Evolutionary conservation across 2,888 invertebrate species (phyloP).

Genomic region (Sinohyriopsis cumingii): DNA sequence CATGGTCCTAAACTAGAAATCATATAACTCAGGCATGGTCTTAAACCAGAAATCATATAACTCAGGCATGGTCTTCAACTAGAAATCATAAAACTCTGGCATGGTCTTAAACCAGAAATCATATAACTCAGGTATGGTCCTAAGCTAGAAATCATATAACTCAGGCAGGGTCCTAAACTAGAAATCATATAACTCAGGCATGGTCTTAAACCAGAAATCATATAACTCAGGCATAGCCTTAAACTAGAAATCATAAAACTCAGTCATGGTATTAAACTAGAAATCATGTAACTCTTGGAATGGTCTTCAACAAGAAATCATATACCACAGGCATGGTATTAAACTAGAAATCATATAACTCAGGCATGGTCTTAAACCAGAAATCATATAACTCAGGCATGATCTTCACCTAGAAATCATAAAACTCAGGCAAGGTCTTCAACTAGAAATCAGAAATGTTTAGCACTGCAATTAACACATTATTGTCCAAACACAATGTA

Average conservation of each 20-base stretch:
- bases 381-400: constrained; percentile 81
- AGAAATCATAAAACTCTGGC: too few species aligned
- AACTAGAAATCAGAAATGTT: constrained; percentile 2
- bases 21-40: too few species aligned
- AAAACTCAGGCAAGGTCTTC: constrained; percentile 77
- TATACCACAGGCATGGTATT: constrained; percentile 79
- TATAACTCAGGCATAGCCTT: constrained; percentile 79
- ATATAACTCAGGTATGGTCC: constrained; percentile 78
- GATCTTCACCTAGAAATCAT: constrained; percentile 75
- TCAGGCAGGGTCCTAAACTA: constrained; percentile 75
- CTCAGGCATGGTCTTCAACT: too few species aligned
- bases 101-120: too few species aligned
- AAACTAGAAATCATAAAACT: constrained; percentile 79
- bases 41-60: too few species aligned
- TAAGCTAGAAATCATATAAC: constrained; percentile 78
- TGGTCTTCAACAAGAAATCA: constrained; percentile 74
- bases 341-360: constrained; percentile 79
- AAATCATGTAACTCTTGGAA: constrained; percentile 83
- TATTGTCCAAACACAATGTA: background rate
- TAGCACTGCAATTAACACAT: background rate
- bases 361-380: constrained; percentile 73
- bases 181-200: constrained; percentile 81
- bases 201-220: constrained; percentile 74
- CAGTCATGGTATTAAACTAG: constrained; percentile 73
- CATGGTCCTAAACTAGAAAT: too few species aligned